A percentile compares a stretch with the other conserved stretches of the same genome.
phyloP scores from a whole-genome alignment of 2,113 vertebrate genomes.

The Falcunculus frontatus region DNA sequence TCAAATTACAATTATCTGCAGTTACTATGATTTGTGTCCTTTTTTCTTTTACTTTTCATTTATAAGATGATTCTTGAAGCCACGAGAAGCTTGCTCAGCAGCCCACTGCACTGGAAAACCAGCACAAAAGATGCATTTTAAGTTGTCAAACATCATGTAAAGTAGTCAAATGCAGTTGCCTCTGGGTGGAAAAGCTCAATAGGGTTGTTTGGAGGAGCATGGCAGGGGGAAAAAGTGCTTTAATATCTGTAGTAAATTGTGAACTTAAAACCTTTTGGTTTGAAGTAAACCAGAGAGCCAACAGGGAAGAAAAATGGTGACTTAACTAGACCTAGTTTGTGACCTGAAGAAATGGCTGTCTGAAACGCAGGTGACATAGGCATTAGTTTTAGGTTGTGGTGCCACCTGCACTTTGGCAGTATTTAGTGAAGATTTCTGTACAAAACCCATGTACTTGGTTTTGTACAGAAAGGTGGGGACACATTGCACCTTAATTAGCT shows the following conservation, averaged over 20 bases:
- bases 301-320: neutral
- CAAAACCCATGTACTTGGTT: neutral
- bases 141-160: neutral
- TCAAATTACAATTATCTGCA: neutral
- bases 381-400: neutral
- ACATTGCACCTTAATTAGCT: neutral
- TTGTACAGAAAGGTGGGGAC: neutral
- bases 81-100: neutral
- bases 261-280: neutral
- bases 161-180: neutral
- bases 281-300: slow-evolving; percentile 25
- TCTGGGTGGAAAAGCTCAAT: neutral
- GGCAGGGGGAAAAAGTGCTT: neutral
- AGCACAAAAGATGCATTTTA: neutral
- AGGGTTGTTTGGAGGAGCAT: neutral
- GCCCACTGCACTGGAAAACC: neutral
- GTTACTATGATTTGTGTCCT: neutral
- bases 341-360: neutral
- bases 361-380: neutral
- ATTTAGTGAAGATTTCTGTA: neutral
- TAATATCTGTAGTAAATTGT: neutral
- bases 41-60: neutral
- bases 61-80: neutral
- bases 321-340: neutral
- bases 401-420: neutral